Conservation (phyloP, 2,797 vertebrate species). For the Microctenopoma steveboyesi region DNA sequence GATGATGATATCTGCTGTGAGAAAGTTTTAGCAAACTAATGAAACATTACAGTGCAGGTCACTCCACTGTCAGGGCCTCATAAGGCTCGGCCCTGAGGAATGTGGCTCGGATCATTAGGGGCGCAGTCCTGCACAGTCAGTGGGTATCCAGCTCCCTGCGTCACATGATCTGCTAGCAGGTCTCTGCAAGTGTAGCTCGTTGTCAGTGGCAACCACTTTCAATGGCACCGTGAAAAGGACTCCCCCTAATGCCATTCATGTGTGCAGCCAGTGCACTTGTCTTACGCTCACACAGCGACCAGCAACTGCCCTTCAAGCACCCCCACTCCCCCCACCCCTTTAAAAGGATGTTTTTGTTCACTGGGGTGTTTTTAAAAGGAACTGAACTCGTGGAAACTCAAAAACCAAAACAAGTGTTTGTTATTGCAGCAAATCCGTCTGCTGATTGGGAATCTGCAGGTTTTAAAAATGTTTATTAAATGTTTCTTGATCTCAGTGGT, state of each 20-base stretch:
- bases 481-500: no score
- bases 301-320: conserved; percentile 28
- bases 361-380: conserved; percentile 50
- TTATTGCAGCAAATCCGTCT: not conserved
- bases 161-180: conserved; percentile 70
- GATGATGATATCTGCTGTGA: conserved; percentile 14
- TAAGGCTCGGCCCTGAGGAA: conserved; percentile 64
- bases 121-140: conserved; percentile 55
- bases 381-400: conserved; percentile 9
- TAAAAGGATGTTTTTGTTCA: conserved; percentile 68
- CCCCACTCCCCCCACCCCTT: conserved; percentile 21
- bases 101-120: conserved; percentile 74
- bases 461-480: no score
- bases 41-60: conserved; percentile 25
- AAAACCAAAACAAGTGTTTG: conserved; percentile 23
- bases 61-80: conserved; percentile 47
- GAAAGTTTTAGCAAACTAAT: conserved; percentile 8
- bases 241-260: conserved; percentile 72
- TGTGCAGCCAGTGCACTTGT: conserved; percentile 57
- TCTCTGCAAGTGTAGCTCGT: conserved; percentile 53
- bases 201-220: conserved; percentile 70
- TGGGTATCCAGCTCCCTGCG: conserved; percentile 57
- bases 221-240: conserved; percentile 68
- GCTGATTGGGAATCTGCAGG: not conserved
- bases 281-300: conserved; percentile 29